Base-by-base conservation (phyloP, 2,113 vertebrate genomes). In the Illadopsis cleaveri region DNA sequence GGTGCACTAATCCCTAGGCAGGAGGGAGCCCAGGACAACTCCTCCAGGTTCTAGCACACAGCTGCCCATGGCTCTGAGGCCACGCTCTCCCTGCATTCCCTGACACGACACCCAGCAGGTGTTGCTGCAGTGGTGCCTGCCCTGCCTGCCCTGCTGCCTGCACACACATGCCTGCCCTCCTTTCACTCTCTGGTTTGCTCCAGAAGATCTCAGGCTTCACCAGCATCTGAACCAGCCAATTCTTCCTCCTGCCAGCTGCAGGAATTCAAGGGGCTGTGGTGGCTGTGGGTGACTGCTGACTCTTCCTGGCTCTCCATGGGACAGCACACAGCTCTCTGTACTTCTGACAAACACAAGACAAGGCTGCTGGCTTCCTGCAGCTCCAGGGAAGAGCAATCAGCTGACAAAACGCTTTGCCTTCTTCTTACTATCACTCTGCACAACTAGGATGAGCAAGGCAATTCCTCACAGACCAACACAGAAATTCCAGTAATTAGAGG, bases 61-160 rank as follows among this genome's bases (percentile, higher is more conserved):
- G 60, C 40, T 73, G 64, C 15, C 91, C 1, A 0, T 16, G 45
- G 51, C 60, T 90, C 61, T 87, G 18, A 73, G 42, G 50, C n/a
- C 61, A 70, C 1, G 2, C 28, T 17, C 35, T 82, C 50, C 42
- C 57, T 8, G 5, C 13, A 1, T 15, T 17, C 48, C 40, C 66
- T 28, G 71, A n/a, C 16, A 3, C 0, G 42, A 48, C 82, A 73
- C 14, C 33, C 25, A 10, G 47, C 0, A 3, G 47, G 66, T 60
- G 66, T 27, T 65, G 33, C 85, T 69, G 48, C 57, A 24, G 24
- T 7, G 82, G 88, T 81, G 54, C 40, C 86, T 44, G 50, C 65
- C 79, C 75, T 33, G 50, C 72, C 91, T 93, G 62, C 47, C 23
- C 80, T 22, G n/a, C 76, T 79, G 65, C 83, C 80, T 93, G 83